A percentile compares a stretch with the other conserved stretches of the same genome.
Evolutionary conservation across 2,888 invertebrate genomes (phyloP).

Genomic region (Argyra leucocephala): DNA sequence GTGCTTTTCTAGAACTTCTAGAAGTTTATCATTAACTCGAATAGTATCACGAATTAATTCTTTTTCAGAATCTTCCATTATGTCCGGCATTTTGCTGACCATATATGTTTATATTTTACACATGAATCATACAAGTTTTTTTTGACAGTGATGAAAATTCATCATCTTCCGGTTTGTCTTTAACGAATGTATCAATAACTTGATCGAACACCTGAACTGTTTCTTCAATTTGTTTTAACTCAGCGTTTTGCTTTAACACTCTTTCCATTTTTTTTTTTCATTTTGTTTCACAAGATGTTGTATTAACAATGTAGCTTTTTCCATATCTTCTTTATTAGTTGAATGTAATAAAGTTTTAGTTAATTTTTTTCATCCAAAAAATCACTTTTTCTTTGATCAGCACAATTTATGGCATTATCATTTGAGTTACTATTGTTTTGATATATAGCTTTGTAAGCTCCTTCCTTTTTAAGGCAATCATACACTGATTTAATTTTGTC

Average conservation of each 20-base stretch:
- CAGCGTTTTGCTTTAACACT: conserved; percentile 62
- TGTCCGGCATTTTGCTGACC: conserved; percentile 60
- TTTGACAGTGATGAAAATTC: conserved; percentile 62
- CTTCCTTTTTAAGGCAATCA: conserved; percentile 86
- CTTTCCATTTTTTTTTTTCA: conserved; percentile 80
- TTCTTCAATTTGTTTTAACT: conserved; percentile 75
- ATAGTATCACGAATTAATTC: conserved; percentile 54
- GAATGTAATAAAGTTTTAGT: conserved; percentile 78
- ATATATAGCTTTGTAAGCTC: too few species aligned
- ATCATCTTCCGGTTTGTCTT: conserved; percentile 49
- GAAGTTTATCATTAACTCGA: conserved; percentile 68
- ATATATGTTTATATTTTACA: conserved; percentile 52
- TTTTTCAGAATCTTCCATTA: conserved; percentile 55
- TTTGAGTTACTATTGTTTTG: conserved; percentile 49
- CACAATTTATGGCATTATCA: conserved; percentile 26
- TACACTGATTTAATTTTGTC: conserved; percentile 87
- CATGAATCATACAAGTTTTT: conserved; percentile 74
- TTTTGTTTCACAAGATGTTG: conserved; percentile 87
- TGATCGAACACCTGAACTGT: conserved; percentile 74
- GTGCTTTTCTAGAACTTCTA: conserved; percentile 65
- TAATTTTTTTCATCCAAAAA: conserved; percentile 71
- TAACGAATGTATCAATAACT: conserved; percentile 60
- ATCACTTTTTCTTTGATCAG: conserved; percentile 51
- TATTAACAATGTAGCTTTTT: conserved; percentile 91
- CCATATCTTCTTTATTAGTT: conserved; percentile 86